Evolutionary conservation across 2,888 invertebrate species (phyloP).

Genomic region (Chironomus riparius): DNA sequence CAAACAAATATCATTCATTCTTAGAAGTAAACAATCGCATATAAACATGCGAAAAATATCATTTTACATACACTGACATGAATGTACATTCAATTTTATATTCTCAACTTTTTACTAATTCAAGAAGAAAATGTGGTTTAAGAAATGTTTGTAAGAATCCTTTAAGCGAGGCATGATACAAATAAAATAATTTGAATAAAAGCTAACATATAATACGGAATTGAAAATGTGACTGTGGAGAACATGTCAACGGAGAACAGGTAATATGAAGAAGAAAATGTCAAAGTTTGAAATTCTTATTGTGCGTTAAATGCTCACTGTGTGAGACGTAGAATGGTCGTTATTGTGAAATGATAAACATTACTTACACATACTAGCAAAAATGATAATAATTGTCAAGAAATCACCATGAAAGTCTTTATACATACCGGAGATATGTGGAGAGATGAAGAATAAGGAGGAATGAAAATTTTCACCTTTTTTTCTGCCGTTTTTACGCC

Average conservation of each 20-base stretch:
- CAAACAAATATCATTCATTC: no score
- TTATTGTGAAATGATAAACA: no score
- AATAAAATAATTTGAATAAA: no score
- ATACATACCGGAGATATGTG: background rate
- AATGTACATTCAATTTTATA: background rate
- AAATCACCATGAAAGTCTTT: background rate
- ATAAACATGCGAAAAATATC: background rate
- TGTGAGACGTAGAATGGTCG: no score
- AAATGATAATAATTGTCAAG: conserved; percentile 18
- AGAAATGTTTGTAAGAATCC: background rate
- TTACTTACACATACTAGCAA: no score
- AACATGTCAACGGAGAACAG: background rate
- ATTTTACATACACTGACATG: background rate
- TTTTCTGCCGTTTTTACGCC: background rate
- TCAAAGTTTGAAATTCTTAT: no score
- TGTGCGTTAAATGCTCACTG: no score
- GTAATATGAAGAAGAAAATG: no score
- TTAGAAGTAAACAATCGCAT: no score
- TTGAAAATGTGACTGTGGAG: background rate
- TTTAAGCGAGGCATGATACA: background rate
- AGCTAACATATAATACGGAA: no score
- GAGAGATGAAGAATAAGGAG: background rate
- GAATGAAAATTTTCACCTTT: background rate
- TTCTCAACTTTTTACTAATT: background rate
- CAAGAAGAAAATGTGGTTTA: background rate